Evolutionary conservation across 2,113 vertebrate species (phyloP).

Genomic region (Chunga burmeisteri): DNA sequence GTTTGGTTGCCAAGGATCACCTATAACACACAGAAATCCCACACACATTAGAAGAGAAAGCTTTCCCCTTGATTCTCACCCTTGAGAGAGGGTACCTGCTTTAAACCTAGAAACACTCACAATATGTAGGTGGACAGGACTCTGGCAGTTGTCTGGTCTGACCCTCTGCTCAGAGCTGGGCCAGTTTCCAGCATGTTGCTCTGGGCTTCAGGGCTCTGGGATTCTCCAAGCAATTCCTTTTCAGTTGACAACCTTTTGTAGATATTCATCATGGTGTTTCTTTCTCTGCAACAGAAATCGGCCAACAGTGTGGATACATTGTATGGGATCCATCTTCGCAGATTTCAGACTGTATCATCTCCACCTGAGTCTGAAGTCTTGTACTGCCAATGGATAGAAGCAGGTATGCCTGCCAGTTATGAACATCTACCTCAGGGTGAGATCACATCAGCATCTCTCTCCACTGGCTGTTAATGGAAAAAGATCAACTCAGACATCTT

Average conservation of each 20-base stretch:
- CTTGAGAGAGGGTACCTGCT: background rate
- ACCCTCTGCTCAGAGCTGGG: background rate
- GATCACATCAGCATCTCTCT: background rate
- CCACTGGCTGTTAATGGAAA: background rate
- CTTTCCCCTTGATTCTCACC: background rate
- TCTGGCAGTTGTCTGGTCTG: background rate
- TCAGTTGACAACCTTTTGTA: background rate
- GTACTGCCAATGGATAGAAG: background rate
- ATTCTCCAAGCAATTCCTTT: background rate
- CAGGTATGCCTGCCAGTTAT: background rate
- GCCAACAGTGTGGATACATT: background rate
- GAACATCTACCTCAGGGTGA: background rate
- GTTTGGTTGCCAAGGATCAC: conserved; percentile 37
- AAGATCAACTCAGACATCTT: background rate
- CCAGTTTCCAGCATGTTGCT: background rate
- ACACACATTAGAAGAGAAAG: background rate
- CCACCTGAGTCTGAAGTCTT: background rate
- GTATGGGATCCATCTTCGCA: background rate
- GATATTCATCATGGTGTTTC: background rate
- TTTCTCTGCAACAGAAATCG: background rate
- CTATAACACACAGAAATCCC: background rate
- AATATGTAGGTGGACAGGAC: background rate
- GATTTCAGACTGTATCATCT: background rate
- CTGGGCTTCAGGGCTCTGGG: background rate
- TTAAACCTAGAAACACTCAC: background rate